phyloP scores from a whole-genome alignment of 2,888 invertebrate genomes.

The Ormyrus rosae region DNA sequence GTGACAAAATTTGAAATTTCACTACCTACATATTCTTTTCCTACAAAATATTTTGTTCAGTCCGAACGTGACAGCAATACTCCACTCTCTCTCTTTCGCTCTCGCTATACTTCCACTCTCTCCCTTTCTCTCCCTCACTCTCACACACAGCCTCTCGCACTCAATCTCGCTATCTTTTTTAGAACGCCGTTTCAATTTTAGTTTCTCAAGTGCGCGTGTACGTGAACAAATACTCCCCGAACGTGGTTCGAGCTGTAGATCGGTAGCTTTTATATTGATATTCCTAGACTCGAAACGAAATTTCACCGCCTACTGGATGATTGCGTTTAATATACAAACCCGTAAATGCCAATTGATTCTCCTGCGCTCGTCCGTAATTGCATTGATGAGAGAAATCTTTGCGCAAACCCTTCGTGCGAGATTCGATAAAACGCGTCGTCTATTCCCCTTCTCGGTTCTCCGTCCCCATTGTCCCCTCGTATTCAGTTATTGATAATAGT shows the following conservation, averaged over 20 bases:
- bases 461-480: neutral
- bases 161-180: conserved; percentile 25
- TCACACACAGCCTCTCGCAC: conserved; percentile 2
- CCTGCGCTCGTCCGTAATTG: conserved; percentile 9
- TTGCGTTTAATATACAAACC: conserved; percentile 45
- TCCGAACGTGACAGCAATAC: conserved; percentile 42
- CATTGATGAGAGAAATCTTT: conserved; percentile 19
- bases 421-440: conserved; percentile 27
- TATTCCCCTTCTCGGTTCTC: conserved; percentile 8
- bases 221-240: conserved; percentile 47
- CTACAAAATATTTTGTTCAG: conserved; percentile 57
- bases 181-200: conserved; percentile 46
- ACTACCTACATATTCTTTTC: conserved; percentile 51
- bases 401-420: conserved; percentile 5
- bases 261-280: conserved; percentile 8
- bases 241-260: conserved; percentile 7
- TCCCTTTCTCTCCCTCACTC: conserved; percentile 10
- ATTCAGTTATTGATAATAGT: conserved; percentile 24
- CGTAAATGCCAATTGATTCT: conserved; percentile 46
- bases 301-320: conserved; percentile 28
- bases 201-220: conserved; percentile 33
- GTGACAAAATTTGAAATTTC: conserved; percentile 56
- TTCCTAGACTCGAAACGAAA: conserved; percentile 32
- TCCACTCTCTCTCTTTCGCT: conserved; percentile 29
- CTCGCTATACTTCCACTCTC: neutral